Evolutionary conservation across 2,113 vertebrate genomes (phyloP).

Genomic region (Myiozetetes cayanensis): DNA sequence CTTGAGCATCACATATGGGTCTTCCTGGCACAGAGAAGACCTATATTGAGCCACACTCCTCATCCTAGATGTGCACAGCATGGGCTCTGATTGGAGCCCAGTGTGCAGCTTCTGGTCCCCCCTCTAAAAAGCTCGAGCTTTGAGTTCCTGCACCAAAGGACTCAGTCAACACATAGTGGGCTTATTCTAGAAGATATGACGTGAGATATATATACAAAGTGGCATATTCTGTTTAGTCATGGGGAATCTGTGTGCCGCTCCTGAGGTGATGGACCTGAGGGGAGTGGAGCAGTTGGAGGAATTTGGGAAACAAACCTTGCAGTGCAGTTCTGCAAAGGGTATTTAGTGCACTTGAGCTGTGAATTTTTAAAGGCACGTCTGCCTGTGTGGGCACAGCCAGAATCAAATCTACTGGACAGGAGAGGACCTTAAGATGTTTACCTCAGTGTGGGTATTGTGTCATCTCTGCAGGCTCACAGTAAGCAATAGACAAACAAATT

Average conservation of each 20-base stretch:
- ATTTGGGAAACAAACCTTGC: background rate
- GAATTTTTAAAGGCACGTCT: background rate
- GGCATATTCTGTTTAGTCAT: background rate
- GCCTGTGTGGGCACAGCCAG: background rate
- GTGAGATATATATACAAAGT: no score
- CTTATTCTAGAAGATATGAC: background rate
- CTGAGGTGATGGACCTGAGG: background rate
- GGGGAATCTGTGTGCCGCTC: background rate
- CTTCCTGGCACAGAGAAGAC: slow-evolving; percentile 79
- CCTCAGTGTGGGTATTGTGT: background rate
- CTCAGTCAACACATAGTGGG: background rate
- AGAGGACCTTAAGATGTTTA: background rate
- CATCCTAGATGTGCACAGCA: background rate
- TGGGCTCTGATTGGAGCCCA: background rate
- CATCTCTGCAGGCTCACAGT: background rate
- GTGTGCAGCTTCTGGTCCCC: accelerated
- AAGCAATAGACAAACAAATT: slow-evolving; percentile 11
- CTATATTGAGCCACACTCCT: background rate
- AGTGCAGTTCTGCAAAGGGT: background rate
- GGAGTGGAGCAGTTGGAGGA: background rate
- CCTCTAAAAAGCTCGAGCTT: background rate
- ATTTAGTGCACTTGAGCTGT: background rate
- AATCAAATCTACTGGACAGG: background rate
- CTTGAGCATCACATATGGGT: slow-evolving; percentile 98
- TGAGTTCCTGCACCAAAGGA: background rate